A percentile compares a stretch with the other conserved stretches of the same genome.
Evolutionary conservation across 92 coral and sea anemone species (phyloP).

Genomic region (Micromussa lordhowensis): DNA sequence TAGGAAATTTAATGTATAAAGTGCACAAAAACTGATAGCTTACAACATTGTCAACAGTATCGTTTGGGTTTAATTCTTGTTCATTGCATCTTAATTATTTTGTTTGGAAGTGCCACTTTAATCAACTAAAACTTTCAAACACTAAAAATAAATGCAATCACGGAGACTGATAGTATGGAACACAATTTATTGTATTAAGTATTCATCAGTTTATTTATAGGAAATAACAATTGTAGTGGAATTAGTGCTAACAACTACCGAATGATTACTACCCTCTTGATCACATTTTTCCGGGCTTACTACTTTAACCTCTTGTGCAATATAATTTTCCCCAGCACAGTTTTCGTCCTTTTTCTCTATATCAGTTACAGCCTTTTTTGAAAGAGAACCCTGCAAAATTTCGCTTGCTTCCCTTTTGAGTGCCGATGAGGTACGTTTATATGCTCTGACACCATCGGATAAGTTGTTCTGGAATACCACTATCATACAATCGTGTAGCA

Average conservation of each 20-base stretch:
- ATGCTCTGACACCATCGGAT: constrained; percentile 44
- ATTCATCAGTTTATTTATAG: not conserved
- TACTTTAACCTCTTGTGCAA: too few species aligned
- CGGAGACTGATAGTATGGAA: constrained; percentile 12
- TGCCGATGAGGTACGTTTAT: not conserved
- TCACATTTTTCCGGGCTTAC: too few species aligned
- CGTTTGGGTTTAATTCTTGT: not conserved
- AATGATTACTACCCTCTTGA: constrained; percentile 1
- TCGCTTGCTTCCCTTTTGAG: constrained; percentile 38
- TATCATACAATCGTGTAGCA: too few species aligned
- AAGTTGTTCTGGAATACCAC: too few species aligned
- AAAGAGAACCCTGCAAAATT: constrained; percentile 4
- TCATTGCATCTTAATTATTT: too few species aligned
- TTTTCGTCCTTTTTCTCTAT: too few species aligned
- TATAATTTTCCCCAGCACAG: too few species aligned
- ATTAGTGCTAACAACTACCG: constrained; percentile 22
- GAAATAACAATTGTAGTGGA: constrained; percentile 29
- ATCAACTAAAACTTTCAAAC: constrained; percentile 13
- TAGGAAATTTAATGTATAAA: not conserved
- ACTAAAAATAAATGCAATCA: constrained; percentile 5
- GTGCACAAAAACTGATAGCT: too few species aligned
- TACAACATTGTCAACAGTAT: constrained; percentile 1
- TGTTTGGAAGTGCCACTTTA: too few species aligned
- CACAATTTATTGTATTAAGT: not conserved
- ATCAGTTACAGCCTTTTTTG: not conserved